Evolutionary conservation across 2,888 invertebrate genomes (phyloP), one percentile per base, ranked within the genome.

Genomic region (Digitonthophagus gazella): DNA sequence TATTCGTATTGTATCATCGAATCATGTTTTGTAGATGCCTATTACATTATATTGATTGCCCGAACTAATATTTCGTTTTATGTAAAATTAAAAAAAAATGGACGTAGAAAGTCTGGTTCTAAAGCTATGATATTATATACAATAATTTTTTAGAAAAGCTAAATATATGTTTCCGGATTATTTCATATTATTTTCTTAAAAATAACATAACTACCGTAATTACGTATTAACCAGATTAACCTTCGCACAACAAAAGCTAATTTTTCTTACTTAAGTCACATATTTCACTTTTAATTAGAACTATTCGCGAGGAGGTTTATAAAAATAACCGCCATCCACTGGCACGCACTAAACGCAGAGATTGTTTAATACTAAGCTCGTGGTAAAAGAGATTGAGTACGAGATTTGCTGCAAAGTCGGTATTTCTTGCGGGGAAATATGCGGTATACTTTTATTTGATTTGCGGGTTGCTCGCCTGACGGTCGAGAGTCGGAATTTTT

Each of bases 151-250:
- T n/a, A n/a, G n/a, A n/a, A n/a, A n/a, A n/a, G n/a, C n/a, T n/a
- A n/a, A n/a, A n/a, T n/a, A n/a, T n/a, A n/a, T n/a, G n/a, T n/a
- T n/a, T n/a, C n/a, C n/a, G n/a, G n/a, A n/a, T n/a, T n/a, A n/a
- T n/a, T n/a, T n/a, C n/a, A n/a, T n/a, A n/a, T n/a, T n/a, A n/a
- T n/a, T n/a, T n/a, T n/a, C n/a, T n/a, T n/a, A n/a, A n/a, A n/a
- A 57, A 16, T 57, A 57, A 57, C 57, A 16, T 15, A 57, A 57
- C 16, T 57, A 57, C 57, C 16, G 57, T 57, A 15, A 57, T 57
- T 57, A 57, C 15, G 57, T 57, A 57, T 14, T 14, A 15, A 57
- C 57, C 6, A 57, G 57, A 57, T 14, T 1, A 14, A 16, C 14
- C 14, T 14, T 57, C 16, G 14, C 54, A 54, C 54, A 1, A 14